phyloP scores from a whole-genome alignment of 1,140 invertebrate species.

The Procambarus virginalis region DNA sequence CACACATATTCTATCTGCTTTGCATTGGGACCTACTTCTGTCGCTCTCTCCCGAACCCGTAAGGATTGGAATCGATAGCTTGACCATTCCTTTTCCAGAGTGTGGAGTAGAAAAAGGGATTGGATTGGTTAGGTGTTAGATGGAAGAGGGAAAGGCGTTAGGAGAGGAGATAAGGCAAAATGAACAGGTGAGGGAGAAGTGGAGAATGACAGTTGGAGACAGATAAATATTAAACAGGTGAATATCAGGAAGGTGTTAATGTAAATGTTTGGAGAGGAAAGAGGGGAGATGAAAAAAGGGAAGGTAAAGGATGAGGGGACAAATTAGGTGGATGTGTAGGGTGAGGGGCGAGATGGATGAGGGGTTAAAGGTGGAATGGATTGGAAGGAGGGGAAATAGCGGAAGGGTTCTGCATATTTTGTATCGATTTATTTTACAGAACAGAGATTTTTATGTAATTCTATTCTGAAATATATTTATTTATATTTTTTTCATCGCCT shows the following conservation, averaged over 20 bases:
- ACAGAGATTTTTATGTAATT: not conserved
- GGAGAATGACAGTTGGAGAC: not conserved
- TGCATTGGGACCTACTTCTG: constrained; percentile 14
- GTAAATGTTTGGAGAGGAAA: not conserved
- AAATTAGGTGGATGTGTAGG: not conserved
- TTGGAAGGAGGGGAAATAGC: not conserved
- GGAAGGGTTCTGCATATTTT: constrained; percentile 13
- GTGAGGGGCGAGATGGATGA: not conserved
- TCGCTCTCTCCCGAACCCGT: not conserved
- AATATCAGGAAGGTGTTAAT: not conserved
- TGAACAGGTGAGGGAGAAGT: not conserved
- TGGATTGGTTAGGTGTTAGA: not conserved
- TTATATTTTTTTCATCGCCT: not conserved
- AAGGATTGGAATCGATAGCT: constrained; percentile 17
- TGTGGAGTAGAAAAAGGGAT: not conserved
- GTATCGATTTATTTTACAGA: constrained; percentile 16
- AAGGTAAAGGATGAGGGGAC: not conserved
- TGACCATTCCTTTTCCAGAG: not conserved
- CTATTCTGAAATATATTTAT: not conserved
- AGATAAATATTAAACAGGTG: not conserved
- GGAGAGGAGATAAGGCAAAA: not conserved
- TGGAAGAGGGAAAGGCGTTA: not conserved
- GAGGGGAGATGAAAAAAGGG: not conserved
- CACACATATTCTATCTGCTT: not conserved
- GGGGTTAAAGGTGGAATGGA: not conserved